Percentiles rank a stretch among this genome's conserved stretches.
Conservation (phyloP, 2,113 vertebrate species). For the Pipa parva region DNA sequence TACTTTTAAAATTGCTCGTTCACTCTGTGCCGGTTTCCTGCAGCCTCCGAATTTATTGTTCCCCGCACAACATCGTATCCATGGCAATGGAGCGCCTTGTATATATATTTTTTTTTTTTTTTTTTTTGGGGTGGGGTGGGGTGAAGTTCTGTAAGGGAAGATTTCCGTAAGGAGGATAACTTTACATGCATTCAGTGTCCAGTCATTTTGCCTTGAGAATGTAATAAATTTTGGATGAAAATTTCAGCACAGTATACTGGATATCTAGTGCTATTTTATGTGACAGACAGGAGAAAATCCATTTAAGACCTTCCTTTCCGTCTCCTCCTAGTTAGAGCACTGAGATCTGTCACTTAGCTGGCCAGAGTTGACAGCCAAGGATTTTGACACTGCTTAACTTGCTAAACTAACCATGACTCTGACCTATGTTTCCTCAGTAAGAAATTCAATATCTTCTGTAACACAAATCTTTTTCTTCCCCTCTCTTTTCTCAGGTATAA, state of each 20-base stretch:
- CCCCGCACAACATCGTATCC: conserved; percentile 26
- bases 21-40: conserved; percentile 4
- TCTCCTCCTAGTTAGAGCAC: conserved; percentile 11
- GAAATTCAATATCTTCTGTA: conserved; percentile 2
- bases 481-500: conserved; percentile 5
- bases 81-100: conserved; percentile 7
- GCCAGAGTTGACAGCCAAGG: conserved; percentile 6
- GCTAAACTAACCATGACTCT: conserved; percentile 14
- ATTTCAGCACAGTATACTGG: conserved; percentile 22
- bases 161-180: not conserved
- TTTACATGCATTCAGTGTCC: conserved; percentile 18
- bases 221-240: conserved; percentile 6
- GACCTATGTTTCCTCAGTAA: not conserved
- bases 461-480: conserved; percentile 17
- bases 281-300: conserved; percentile 19
- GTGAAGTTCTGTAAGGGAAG: too few relatives aligned
- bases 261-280: conserved; percentile 18
- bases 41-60: conserved; percentile 31
- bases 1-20: conserved; percentile 27
- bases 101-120: not conserved
- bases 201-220: conserved; percentile 6
- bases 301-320: conserved; percentile 25
- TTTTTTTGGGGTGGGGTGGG: not conserved
- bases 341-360: conserved; percentile 8
- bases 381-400: conserved; percentile 29